phyloP scores from a whole-genome alignment of 2,113 vertebrate species.

The Donacobius atricapilla region DNA sequence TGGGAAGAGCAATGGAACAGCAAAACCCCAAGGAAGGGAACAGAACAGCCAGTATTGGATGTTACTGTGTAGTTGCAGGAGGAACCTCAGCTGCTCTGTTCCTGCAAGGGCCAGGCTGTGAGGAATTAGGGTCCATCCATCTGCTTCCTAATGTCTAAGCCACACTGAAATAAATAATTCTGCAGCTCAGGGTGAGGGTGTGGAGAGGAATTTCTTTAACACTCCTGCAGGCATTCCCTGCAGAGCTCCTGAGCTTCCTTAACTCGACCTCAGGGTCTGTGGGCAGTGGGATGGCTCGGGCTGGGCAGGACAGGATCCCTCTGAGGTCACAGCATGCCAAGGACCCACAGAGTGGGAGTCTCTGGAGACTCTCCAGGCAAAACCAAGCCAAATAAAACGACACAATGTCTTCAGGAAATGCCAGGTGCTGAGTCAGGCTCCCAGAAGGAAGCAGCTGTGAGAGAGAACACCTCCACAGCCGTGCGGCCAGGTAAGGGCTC shows the following conservation, averaged over 20 bases:
- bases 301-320: neutral
- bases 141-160: neutral
- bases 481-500: fast-evolving
- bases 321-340: neutral
- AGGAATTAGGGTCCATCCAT: neutral
- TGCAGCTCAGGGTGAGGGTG: neutral
- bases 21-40: neutral
- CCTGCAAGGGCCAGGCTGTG: neutral
- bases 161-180: neutral
- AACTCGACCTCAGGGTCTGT: fast-evolving
- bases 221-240: neutral
- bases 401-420: neutral
- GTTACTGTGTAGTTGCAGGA: fast-evolving
- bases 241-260: neutral
- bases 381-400: neutral
- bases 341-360: fast-evolving
- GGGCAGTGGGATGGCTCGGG: neutral
- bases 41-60: fast-evolving
- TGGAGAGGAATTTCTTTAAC: neutral
- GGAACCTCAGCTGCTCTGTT: neutral
- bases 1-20: neutral
- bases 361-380: neutral
- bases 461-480: neutral
- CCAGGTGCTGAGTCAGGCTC: neutral
- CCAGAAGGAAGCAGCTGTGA: neutral